Evolutionary conservation across 2,797 vertebrate genomes (phyloP).

Genomic region (Percopsis omiscomaycus): DNA sequence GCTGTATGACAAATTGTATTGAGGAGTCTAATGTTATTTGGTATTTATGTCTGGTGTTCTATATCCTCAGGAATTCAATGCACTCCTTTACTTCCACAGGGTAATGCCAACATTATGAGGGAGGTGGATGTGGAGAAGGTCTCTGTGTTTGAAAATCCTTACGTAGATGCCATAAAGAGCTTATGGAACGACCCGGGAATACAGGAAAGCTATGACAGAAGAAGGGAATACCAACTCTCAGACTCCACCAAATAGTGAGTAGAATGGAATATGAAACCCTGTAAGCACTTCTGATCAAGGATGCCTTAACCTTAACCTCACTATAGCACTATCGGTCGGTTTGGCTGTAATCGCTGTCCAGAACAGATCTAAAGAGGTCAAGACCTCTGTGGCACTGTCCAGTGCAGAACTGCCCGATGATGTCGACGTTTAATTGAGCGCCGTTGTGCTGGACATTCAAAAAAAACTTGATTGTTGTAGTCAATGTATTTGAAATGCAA

Average conservation of each 20-base stretch:
- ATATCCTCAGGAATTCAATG: not conserved
- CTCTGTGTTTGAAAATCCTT: slow-evolving; percentile 82
- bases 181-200: slow-evolving; percentile 95
- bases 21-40: not conserved
- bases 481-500: not conserved
- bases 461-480: too few relatives aligned
- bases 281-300: not conserved
- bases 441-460: too few relatives aligned
- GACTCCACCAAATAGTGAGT: slow-evolving; percentile 98
- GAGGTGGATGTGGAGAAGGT: slow-evolving; percentile 94
- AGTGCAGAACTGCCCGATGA: too few relatives aligned
- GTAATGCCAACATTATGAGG: slow-evolving; percentile 88
- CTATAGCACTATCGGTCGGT: too few relatives aligned
- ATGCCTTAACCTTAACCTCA: too few relatives aligned
- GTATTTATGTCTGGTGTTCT: not conserved
- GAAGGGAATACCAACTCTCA: slow-evolving; percentile 94
- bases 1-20: not conserved
- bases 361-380: too few relatives aligned
- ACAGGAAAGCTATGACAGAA: slow-evolving; percentile 92
- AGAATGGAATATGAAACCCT: not conserved
- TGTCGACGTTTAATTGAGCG: too few relatives aligned
- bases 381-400: too few relatives aligned
- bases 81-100: slow-evolving; percentile 65
- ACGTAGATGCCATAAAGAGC: slow-evolving; percentile 92
- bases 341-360: too few relatives aligned